Evolutionary conservation across 2,113 vertebrate genomes (phyloP), one percentile per base, ranked within the genome.

Genomic region (Connochaetes taurinus): DNA sequence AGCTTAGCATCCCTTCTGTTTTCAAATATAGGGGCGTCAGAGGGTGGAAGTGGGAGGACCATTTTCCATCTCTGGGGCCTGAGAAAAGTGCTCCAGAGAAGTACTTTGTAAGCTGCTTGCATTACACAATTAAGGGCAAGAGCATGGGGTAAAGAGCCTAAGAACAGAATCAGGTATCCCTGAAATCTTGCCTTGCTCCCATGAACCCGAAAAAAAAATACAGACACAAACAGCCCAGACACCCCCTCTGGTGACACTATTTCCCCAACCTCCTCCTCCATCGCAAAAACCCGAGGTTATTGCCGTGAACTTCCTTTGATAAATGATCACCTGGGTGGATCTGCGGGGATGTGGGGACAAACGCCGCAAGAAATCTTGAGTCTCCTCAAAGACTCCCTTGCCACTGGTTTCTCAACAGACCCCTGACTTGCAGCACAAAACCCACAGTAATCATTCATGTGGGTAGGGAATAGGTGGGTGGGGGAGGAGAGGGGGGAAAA

Each of bases 361-460:
- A 47, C 27, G 2, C 29, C 50, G 9, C 93, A 96, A 95, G 93
- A 97, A 97, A 97, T 98, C 95, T 96, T n/a, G n/a, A 29, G n/a
- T 31, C 55, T 29, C 36, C 83, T 71, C 45, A 7, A 29, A 95
- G 71, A 19, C 76, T 84, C 78, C 86, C 93, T 45, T 9, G 31
- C 95, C 9, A 29, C 97, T 40, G 74, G n/a, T 85, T 62, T 52
- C 90, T 50, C 93, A 7, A 33, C 92, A 87, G 94, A 57, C 58
- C 85, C 36, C 85, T 55, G 93, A 52, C 53, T 67, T 67, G 91
- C 78, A n/a, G 96, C 52, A 31, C 43, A 5, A 14, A 78, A n/a
- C 31, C 62, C 74, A 21, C n/a, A 71, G 80, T 57, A 1, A 29
- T 87, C 83, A 36, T 87, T 40, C 21, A 29, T 15, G 57, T 29